These are phyloP conservation scores for Hormiphora californensis DNA, from an alignment of 37 sponge, comb jelly and placozoan species.

Conservation along the genomic window DNA sequence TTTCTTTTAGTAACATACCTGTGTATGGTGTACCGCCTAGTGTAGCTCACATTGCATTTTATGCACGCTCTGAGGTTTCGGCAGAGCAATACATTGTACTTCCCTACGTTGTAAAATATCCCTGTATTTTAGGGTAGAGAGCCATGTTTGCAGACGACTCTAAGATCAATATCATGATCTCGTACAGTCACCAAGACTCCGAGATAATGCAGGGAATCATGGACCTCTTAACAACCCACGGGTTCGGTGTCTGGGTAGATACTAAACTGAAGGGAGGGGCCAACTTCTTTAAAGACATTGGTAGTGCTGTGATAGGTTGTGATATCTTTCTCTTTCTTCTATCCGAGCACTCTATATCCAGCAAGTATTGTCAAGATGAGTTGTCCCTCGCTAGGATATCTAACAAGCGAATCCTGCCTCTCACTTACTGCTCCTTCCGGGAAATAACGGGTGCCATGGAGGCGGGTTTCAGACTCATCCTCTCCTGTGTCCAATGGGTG, in stretches of 20 bases:
- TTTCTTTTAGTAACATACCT: no score
- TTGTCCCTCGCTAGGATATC: constrained; percentile 89
- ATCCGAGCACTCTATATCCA: constrained; percentile 63
- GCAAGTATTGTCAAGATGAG: constrained; percentile 66
- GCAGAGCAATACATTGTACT: no score
- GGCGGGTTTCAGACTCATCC: constrained; percentile 67
- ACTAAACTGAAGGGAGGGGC: constrained; percentile 21
- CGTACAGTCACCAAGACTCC: constrained; percentile 45
- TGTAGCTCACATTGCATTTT: no score
- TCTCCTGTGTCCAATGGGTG: constrained; percentile 50
- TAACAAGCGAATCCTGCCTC: constrained; percentile 79
- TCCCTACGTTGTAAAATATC: no score
- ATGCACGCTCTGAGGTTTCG: no score
- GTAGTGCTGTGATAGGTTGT: constrained; percentile 53
- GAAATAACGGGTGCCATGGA: constrained; percentile 55
- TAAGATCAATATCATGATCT: constrained; percentile 43
- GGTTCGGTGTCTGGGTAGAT: constrained; percentile 49
- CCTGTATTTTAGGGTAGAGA: no score
- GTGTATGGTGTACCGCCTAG: no score
- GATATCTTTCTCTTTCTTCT: constrained; percentile 61
- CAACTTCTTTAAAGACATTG: constrained; percentile 51
- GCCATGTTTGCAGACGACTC: neutral
- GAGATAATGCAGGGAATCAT: constrained; percentile 17
- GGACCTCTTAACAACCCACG: constrained; percentile 28
- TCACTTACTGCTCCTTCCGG: constrained; percentile 18